Base-by-base conservation (phyloP, 2,113 vertebrate species). In the Varanus salvator region DNA sequence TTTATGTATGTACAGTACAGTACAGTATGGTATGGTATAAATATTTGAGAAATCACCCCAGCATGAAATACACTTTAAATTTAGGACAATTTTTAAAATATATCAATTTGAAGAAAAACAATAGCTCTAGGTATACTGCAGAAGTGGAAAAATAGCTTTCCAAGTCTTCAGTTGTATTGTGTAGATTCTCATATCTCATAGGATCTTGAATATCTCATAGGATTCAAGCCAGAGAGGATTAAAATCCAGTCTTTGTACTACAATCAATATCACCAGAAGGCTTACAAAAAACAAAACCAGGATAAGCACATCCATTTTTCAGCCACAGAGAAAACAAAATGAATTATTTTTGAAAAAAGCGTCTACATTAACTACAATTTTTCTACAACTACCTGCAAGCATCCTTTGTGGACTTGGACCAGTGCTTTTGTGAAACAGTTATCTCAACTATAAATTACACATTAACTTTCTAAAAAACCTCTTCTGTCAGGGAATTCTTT, bases 391-490 rank as follows among this genome's bases (percentile, higher is more conserved):
- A 92, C 76, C n/a, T 85, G 88, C 83, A 72, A 57, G 25, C 86
- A 91, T 31, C 85, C 86, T 69, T 48, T 84, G 31, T 81, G 90
- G 86, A 95, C 76, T 86, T 78, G 29, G n/a, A 8, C 57, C 8
- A 14, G 19, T 44, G 66, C 83, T 66, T 90, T 66, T 71, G 85
- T 50, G 48, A 0, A 34, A 74, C 77, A 64, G 83, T 93, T 94
- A 93, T 88, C 93, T 92, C 93, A 82, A 82, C 38, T n/a, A 71
- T 78, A 93, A 87, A 90, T 93, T 91, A 90, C 34, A 31, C 3
- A 5, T 86, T 88, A 25, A 85, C 72, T 1, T 93, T 38, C 3
- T 31, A 72, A 72, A 29, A 31, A 31, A 75, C 15, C 75, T 91
- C 57, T 84, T 44, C 34, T 0, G 0, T 76, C 7, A 48, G 90